phyloP scores from a whole-genome alignment of 2,797 vertebrate species.

The Gobionotothen gibberifrons region DNA sequence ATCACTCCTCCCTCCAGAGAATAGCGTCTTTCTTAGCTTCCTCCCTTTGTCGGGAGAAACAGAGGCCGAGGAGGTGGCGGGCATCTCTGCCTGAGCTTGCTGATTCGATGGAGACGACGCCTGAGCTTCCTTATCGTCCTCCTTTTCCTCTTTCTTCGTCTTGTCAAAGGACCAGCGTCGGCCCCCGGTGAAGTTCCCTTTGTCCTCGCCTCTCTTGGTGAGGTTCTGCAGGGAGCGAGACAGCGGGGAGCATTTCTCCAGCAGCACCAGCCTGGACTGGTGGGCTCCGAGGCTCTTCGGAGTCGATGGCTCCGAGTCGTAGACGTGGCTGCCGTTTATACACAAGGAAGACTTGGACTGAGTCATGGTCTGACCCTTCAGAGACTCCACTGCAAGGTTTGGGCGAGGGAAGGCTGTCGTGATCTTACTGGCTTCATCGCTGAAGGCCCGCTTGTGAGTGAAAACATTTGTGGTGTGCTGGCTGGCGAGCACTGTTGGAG shows the following conservation, averaged over 20 bases:
- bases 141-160: slow-evolving; percentile 81
- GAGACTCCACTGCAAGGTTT: slow-evolving; percentile 75
- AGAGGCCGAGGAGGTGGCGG: slow-evolving; percentile 39
- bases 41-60: slow-evolving; percentile 74
- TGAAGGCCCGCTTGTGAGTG: slow-evolving; percentile 94
- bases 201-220: slow-evolving; percentile 83
- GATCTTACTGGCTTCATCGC: slow-evolving; percentile 89
- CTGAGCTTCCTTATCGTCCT: slow-evolving; percentile 74
- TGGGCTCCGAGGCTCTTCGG: slow-evolving; percentile 65
- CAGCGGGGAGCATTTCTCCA: slow-evolving; percentile 83
- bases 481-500: slow-evolving; percentile 80
- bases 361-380: slow-evolving; percentile 85
- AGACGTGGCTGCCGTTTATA: slow-evolving; percentile 96
- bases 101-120: slow-evolving; percentile 54
- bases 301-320: slow-evolving; percentile 83
- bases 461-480: slow-evolving; percentile 85
- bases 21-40: slow-evolving; percentile 86
- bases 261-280: slow-evolving; percentile 80
- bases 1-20: slow-evolving; percentile 89
- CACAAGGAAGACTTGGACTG: slow-evolving; percentile 92
- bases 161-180: slow-evolving; percentile 86
- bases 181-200: slow-evolving; percentile 66
- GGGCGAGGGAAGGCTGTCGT: slow-evolving; percentile 67
- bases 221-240: slow-evolving; percentile 86
- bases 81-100: slow-evolving; percentile 59